These are phyloP conservation scores for Eupithecia subfuscata DNA, from an alignment of 2,888 invertebrate genomes.

Conservation along the genomic window DNA sequence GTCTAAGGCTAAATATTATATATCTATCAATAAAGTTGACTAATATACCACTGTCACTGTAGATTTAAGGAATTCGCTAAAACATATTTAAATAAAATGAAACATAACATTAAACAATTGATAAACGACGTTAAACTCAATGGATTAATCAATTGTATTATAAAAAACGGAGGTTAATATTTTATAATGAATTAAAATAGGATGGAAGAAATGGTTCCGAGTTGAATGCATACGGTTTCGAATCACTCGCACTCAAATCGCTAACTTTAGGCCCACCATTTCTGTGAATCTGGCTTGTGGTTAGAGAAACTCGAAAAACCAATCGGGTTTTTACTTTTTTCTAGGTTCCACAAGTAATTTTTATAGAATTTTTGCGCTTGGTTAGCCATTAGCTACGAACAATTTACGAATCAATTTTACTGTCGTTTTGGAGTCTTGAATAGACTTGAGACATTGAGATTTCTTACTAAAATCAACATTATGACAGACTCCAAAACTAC, in stretches of 20 bases:
- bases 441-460: too few relatives aligned
- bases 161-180: neutral
- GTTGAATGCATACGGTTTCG: neutral
- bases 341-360: too few relatives aligned
- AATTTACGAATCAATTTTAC: too few relatives aligned
- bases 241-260: neutral
- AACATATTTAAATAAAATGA: neutral
- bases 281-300: neutral
- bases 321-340: too few relatives aligned
- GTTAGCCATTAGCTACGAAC: too few relatives aligned
- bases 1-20: constrained; percentile 68
- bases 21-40: constrained; percentile 69
- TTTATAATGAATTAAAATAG: neutral
- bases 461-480: too few relatives aligned
- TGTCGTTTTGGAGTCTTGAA: too few relatives aligned
- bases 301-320: too few relatives aligned
- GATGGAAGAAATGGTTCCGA: neutral
- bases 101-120: neutral
- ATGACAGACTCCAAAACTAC: too few relatives aligned
- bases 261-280: neutral
- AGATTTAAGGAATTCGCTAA: constrained; percentile 38
- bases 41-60: constrained; percentile 62
- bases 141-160: constrained; percentile 1
- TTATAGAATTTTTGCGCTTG: too few relatives aligned
- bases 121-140: neutral